A percentile compares a stretch with the other conserved stretches of the same genome.
Conservation (phyloP, 2,888 invertebrate species). For the Meliscaeva auricollis region DNA sequence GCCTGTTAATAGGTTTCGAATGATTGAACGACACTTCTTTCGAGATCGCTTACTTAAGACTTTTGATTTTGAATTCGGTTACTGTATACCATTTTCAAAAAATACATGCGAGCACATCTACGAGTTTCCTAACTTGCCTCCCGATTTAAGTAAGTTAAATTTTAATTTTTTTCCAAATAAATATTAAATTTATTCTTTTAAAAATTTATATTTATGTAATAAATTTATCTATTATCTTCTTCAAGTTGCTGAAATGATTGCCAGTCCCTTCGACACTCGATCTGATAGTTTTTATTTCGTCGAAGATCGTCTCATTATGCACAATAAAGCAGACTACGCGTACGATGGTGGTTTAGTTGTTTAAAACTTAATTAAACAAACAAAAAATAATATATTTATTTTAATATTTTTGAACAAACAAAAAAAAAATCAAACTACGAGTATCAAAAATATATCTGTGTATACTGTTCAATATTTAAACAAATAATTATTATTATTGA, state of each 20-base stretch:
- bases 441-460: conserved; percentile 65
- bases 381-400: conserved; percentile 11
- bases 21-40: conserved; percentile 99
- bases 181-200: too few species aligned
- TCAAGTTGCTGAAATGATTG: conserved; percentile 97
- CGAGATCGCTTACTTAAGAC: conserved; percentile 96
- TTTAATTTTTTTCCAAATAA: neutral
- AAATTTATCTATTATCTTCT: too few species aligned
- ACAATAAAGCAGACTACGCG: conserved; percentile 99
- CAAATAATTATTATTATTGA: conserved; percentile 11
- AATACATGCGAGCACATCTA: conserved; percentile 99
- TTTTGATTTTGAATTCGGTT: conserved; percentile 99
- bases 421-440: conserved; percentile 58
- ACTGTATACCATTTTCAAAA: conserved; percentile 98
- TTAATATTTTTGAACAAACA: conserved; percentile 55
- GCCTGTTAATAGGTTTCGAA: conserved; percentile 97
- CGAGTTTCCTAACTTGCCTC: conserved; percentile 96
- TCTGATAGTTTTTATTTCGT: conserved; percentile 99
- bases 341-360: conserved; percentile 91
- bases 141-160: conserved; percentile 91
- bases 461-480: conserved; percentile 58
- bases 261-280: conserved; percentile 97
- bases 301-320: conserved; percentile 98
- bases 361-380: conserved; percentile 70
- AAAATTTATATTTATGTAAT: too few species aligned